Base-by-base conservation (phyloP, 37 sponge, comb jelly and placozoan species). In the Chondrosia reniformis region DNA sequence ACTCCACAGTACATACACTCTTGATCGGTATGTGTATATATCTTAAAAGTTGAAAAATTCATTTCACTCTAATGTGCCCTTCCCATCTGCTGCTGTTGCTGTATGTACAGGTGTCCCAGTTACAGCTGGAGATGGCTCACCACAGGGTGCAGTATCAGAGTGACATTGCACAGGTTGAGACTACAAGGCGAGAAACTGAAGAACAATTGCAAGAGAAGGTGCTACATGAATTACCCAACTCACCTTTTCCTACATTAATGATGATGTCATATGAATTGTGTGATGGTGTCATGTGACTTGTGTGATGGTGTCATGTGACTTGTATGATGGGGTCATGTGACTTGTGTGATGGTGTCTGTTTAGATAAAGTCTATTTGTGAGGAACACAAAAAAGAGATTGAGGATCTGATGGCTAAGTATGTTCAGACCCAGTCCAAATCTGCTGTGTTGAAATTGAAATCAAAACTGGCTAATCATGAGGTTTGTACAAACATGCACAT, bases 151-250 rank as follows among this genome's bases (percentile, higher is more conserved):
- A 79, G 79, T 45, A 82, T 46, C 75, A 89, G 55, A 59, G 79
- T 2, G 58, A 57, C 57, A 33, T 85, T 31, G 86, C 90, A 59
- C 82, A 89, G 24, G 56, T 79, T 17, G 90, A 81, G 82, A 63
- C 41, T 15, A 69, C 27, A n/a, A 38, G 43, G 0, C 62, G 81
- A 45, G 34, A 62, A 8, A 24, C 45, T 4, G 33, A 40, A n/a
- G 83, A 89, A 39, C 42, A 78, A 15, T 7, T 54, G 55, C 49
- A 84, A 31, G 56, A 81, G 6, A 84, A 76, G 82, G 85, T 89
- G 34, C n/a, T n/a, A n/a, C n/a, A n/a, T n/a, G n/a, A n/a, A n/a
- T n/a, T n/a, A n/a, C n/a, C n/a, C n/a, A n/a, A n/a, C n/a, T n/a
- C n/a, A n/a, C n/a, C n/a, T n/a, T n/a, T n/a, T n/a, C 49, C 55